Evolutionary conservation across 2,888 invertebrate species (phyloP), one percentile per base, ranked within the genome.

Genomic region (Heliothis peltigera): DNA sequence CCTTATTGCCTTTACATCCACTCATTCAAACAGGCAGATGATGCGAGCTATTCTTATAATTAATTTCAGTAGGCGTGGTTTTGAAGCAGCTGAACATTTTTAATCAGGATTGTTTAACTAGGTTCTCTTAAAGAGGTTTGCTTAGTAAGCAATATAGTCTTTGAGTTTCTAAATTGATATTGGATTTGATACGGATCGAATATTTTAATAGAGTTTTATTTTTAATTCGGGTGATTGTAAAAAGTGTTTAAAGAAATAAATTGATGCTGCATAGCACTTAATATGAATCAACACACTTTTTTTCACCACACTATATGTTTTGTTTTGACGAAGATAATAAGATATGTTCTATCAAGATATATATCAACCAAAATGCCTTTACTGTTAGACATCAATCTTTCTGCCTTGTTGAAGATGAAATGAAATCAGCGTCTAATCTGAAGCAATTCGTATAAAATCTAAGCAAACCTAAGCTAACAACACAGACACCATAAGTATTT

Each of bases 41-140:
- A 88, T 84, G 75, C 66, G 77, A 68, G 75, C 81, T 83, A 86
- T 88, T 81, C 68, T 66, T 75, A 74, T 85, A 82, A 89, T 89
- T 89, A 87, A 87, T 88, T 78, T 79, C 35, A 44, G 53, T 60
- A 62, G 88, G 89, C 87, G 89, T 88, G 84, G 80, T 70, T 68
- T 8, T 28, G 28, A 76, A 63, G 81, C 88, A 89, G 87, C 84
- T 88, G 89, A 80, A 81, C 59, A 49, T 76, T 69, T 81, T 79
- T 78, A 80, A 83, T 84, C 83, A 80, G 80, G 52, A 80, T 81
- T 79, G 77, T 77, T 79, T 69, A 75, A 81, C 68, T 76, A 80
- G 51, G 67, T 69, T 79, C 69, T 71, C 64, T 64, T 67, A 52
- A 64, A 73, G 57, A 66, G 55, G 42, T 80, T 65, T 70, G 75